Conservation (phyloP, 2,797 vertebrate genomes). For the Mallotus villosus region DNA sequence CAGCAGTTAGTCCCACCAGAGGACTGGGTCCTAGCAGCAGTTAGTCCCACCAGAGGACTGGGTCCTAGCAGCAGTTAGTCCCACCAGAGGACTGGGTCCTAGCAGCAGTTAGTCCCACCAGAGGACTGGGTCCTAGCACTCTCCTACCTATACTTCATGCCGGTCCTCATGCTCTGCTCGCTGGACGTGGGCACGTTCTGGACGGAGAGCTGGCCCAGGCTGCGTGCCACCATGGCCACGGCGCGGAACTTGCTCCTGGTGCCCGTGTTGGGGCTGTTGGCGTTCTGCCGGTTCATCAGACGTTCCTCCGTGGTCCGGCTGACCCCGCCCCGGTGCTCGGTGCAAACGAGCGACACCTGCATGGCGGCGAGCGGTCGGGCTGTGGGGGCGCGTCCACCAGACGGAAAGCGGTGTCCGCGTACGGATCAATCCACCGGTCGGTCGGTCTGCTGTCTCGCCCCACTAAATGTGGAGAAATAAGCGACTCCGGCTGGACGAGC, state of each 20-base stretch:
- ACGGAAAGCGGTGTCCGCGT: too few species aligned
- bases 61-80: too few species aligned
- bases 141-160: conserved; percentile 98
- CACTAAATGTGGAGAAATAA: conserved; percentile 15
- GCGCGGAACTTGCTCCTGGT: conserved; percentile 89
- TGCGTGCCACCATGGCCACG: conserved; percentile 94
- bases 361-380: conserved; percentile 62
- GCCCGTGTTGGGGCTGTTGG: conserved; percentile 88
- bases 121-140: too few species aligned
- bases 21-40: too few species aligned
- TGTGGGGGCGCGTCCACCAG: neutral
- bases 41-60: neutral
- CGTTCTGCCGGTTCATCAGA: conserved; percentile 86
- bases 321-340: conserved; percentile 92
- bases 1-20: too few species aligned
- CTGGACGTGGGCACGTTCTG: conserved; percentile 82
- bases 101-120: too few species aligned
- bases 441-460: conserved; percentile 16
- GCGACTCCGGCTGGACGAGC: conserved; percentile 8
- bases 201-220: conserved; percentile 90
- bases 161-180: conserved; percentile 85
- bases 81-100: too few species aligned
- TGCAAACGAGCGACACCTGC: conserved; percentile 97
- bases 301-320: conserved; percentile 89
- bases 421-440: neutral